Conservation (phyloP, 2,888 invertebrate species). For the Eilema sororculum region DNA sequence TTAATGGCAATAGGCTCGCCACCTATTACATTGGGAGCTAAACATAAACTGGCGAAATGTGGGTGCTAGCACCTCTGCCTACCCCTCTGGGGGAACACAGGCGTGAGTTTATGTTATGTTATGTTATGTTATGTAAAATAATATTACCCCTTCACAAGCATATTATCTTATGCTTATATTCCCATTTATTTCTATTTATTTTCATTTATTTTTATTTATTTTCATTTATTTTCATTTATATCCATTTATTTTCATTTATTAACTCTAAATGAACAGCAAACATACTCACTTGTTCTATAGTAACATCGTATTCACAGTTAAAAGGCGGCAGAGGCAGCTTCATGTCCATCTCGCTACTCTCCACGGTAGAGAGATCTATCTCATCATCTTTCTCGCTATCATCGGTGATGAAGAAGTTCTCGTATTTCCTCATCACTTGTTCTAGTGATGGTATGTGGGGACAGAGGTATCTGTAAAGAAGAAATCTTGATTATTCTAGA, state of each 20-base stretch:
- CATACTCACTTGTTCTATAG: constrained; percentile 47
- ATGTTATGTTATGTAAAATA: no score
- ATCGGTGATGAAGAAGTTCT: constrained; percentile 86
- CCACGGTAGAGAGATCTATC: constrained; percentile 57
- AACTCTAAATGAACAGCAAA: background rate
- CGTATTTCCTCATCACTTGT: constrained; percentile 91
- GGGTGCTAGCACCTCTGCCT: no score
- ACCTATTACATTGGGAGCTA: no score
- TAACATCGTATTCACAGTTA: constrained; percentile 51
- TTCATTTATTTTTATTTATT: no score
- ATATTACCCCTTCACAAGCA: no score
- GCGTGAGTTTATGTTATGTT: no score
- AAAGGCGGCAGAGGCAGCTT: constrained; percentile 73
- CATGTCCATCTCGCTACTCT: constrained; percentile 69
- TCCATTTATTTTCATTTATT: background rate
- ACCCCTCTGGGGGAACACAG: no score
- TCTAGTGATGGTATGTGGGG: constrained; percentile 91
- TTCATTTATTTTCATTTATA: background rate
- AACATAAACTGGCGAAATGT: no score
- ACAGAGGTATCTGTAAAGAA: constrained; percentile 88
- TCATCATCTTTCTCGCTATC: constrained; percentile 43
- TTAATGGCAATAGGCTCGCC: no score
- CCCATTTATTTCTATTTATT: no score
- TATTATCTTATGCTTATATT: no score
- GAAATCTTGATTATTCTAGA: background rate